Conservation (phyloP, 2,888 invertebrate genomes). For the Odiellus spinosus region DNA sequence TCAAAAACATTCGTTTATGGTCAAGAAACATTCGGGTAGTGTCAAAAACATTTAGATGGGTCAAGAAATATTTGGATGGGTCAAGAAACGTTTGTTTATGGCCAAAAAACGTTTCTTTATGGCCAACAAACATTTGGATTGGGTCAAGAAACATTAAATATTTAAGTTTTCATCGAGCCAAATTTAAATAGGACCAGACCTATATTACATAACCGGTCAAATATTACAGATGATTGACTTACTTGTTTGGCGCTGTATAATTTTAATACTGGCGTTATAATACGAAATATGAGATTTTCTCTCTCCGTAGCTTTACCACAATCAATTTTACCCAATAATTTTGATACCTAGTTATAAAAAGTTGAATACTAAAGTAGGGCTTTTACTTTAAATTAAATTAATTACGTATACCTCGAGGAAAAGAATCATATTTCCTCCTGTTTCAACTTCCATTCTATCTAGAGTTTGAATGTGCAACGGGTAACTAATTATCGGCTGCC, state of each 20-base stretch:
- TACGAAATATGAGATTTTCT: slow-evolving; percentile 33
- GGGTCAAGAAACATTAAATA: too few relatives aligned
- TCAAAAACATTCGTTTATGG: too few relatives aligned
- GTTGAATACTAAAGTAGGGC: background rate
- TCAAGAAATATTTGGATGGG: too few relatives aligned
- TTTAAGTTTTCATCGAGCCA: too few relatives aligned
- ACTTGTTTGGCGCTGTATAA: slow-evolving; percentile 39
- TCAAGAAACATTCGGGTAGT: too few relatives aligned
- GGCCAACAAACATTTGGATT: too few relatives aligned
- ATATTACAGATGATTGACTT: too few relatives aligned
- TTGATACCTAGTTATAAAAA: slow-evolving; percentile 7
- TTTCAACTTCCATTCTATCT: slow-evolving; percentile 36
- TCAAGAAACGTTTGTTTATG: too few relatives aligned
- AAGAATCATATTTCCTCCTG: slow-evolving; percentile 34
- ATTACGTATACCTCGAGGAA: slow-evolving; percentile 30
- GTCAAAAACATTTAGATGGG: too few relatives aligned
- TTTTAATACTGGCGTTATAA: slow-evolving; percentile 38
- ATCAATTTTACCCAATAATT: slow-evolving; percentile 34
- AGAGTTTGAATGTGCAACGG: slow-evolving; percentile 38
- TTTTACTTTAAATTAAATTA: background rate
- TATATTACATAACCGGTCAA: too few relatives aligned
- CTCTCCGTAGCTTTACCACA: slow-evolving; percentile 25
- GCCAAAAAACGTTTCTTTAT: too few relatives aligned
- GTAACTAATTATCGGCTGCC: slow-evolving; percentile 32
- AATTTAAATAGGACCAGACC: too few relatives aligned